Base-by-base conservation (phyloP, 2,888 invertebrate species). In the Nycteola revayana region DNA sequence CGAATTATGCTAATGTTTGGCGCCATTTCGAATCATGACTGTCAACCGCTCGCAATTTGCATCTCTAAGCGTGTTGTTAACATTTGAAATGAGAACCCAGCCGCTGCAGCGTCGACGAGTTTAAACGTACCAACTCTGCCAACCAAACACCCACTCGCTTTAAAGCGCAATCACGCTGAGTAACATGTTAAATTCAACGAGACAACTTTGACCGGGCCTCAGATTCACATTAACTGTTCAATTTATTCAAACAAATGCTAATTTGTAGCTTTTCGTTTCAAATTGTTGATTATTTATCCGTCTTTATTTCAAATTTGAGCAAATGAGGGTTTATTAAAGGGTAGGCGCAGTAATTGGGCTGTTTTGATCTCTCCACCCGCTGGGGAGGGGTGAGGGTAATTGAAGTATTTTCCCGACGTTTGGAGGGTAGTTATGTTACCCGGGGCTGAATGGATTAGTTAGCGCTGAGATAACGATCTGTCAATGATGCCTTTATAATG, bases 201-300 rank as follows among this genome's bases (percentile, higher is more conserved):
- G 43, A 49, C 61, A 71, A 71, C 60, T 71, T 65, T 62, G 64
- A 56, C 72, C 63, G 62, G 69, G 73, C 66, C 68, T 65, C 66
- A 56, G 60, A 69, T 73, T 71, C 70, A 60, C 66, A 78, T 78
- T 76, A 76, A 66, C 63, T 67, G 74, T 64, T 47, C 76, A 84
- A 84, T 85, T 83, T 84, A 82, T 81, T 77, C 82, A 76, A 84
- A 85, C 75, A 75, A 81, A 84, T 84, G 84, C 67, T 83, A 85
- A 86, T 83, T 78, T 71, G 65, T 66, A 76, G 73, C 76, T 76
- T 74, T 76, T 73, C 74, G 67, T 66, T 69, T 67, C 62, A 60
- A 66, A 78, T 76, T 76, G 67, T 76, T 83, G 74, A 82, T 84
- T 82, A 78, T 77, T 81, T 79, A 79, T 75, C 66, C 38, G 70